Percentiles rank a stretch among this genome's conserved stretches.
phyloP scores from a whole-genome alignment of 2,888 invertebrate species.

The Maniola hyperantus region DNA sequence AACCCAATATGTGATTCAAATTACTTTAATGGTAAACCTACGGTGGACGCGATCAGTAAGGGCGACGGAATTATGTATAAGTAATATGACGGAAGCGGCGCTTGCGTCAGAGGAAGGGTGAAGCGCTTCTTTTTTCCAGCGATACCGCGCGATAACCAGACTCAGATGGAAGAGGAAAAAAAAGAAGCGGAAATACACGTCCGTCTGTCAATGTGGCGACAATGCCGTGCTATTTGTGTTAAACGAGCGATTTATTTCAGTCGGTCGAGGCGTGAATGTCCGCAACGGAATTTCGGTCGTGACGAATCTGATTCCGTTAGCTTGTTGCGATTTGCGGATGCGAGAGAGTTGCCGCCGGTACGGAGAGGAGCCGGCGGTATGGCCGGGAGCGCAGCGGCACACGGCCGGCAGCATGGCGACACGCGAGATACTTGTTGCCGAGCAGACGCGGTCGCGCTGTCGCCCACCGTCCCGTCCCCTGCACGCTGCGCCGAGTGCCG shows the following conservation, averaged over 20 bases:
- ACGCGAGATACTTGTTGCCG: constrained; percentile 45
- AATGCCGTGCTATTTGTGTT: constrained; percentile 80
- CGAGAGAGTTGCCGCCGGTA: constrained; percentile 46
- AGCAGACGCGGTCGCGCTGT: constrained; percentile 44
- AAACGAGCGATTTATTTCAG: constrained; percentile 81
- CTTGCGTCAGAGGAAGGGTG: constrained; percentile 62
- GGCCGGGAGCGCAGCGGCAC: neutral
- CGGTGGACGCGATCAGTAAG: constrained; percentile 45
- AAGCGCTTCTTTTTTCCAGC: constrained; percentile 38
- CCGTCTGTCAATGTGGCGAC: constrained; percentile 77
- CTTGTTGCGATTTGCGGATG: constrained; percentile 50
- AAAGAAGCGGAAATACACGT: constrained; percentile 76
- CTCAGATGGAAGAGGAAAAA: constrained; percentile 53
- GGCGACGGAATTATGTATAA: constrained; percentile 50
- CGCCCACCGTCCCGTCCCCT: constrained; percentile 42
- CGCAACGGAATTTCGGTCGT: constrained; percentile 78
- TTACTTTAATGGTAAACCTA: constrained; percentile 49
- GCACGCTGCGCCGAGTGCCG: constrained; percentile 8
- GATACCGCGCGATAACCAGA: constrained; percentile 28
- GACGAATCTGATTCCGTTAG: constrained; percentile 78
- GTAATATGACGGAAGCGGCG: constrained; percentile 51
- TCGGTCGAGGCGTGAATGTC: constrained; percentile 78
- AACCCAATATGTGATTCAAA: constrained; percentile 48
- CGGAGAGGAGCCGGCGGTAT: constrained; percentile 39
- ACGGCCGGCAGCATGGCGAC: constrained; percentile 21